Percentiles rank a stretch among this genome's conserved stretches.
Evolutionary conservation across 2,113 vertebrate genomes (phyloP).

Genomic region (Ammospiza nelsoni): DNA sequence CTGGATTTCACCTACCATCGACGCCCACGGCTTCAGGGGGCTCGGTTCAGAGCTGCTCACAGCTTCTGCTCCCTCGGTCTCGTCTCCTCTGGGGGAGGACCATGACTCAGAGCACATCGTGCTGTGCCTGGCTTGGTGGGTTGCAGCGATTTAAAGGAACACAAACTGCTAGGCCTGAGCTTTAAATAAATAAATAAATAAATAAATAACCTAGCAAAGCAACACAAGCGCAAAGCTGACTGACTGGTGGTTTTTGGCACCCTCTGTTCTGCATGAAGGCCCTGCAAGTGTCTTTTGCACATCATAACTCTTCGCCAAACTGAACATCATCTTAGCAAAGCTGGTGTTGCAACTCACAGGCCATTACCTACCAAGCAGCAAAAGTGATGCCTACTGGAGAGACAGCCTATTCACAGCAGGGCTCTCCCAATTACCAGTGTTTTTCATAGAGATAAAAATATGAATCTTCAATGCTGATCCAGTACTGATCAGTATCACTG

Average conservation of each 20-base stretch:
- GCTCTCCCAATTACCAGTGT: not conserved
- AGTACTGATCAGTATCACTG: not conserved
- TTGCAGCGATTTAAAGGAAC: not conserved
- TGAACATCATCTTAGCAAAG: not conserved
- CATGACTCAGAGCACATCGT: not conserved
- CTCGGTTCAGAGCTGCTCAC: not conserved
- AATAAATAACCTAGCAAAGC: not conserved
- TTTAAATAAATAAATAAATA: not conserved
- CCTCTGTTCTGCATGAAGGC: not conserved
- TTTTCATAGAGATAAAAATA: not conserved
- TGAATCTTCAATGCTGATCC: not conserved
- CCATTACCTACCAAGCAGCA: not conserved
- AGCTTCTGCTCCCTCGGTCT: not conserved
- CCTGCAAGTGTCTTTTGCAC: not conserved
- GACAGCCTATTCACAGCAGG: not conserved
- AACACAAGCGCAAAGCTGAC: not conserved
- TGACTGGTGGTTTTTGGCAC: not conserved
- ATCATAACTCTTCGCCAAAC: slow-evolving; percentile 4
- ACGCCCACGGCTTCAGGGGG: not conserved
- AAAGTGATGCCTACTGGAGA: not conserved
- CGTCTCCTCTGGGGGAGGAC: not conserved
- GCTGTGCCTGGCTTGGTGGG: not conserved
- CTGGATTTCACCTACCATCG: not conserved
- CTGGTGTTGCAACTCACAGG: not conserved
- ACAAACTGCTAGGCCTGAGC: not conserved